A percentile compares a stretch with the other conserved stretches of the same genome.
These are phyloP conservation scores for Sipha maydis DNA, from an alignment of 2,888 invertebrate genomes.

Conservation along the genomic window DNA sequence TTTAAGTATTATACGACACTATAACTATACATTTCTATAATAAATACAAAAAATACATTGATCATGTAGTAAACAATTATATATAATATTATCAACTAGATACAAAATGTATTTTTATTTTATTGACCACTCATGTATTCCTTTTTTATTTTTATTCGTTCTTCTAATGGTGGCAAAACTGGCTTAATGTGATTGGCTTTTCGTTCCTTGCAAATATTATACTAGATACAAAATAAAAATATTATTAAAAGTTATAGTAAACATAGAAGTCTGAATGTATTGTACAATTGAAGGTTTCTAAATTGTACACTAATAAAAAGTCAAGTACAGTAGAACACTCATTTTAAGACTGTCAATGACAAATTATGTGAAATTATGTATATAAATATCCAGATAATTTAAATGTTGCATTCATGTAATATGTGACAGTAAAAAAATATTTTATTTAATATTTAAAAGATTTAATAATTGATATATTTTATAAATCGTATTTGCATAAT, in stretches of 20 bases:
- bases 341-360: too few relatives aligned
- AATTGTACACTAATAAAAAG: too few relatives aligned
- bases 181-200: conserved; percentile 48
- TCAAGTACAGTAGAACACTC: too few relatives aligned
- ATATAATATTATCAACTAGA: conserved; percentile 26
- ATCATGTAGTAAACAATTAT: conserved; percentile 21
- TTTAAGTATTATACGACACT: background rate
- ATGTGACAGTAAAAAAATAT: too few relatives aligned
- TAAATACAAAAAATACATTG: conserved; percentile 17
- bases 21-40: conserved; percentile 17
- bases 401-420: too few relatives aligned
- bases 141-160: conserved; percentile 55
- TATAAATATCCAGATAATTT: too few relatives aligned
- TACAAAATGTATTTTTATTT: conserved; percentile 9
- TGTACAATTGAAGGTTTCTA: too few relatives aligned
- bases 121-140: conserved; percentile 29
- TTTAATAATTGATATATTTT: too few relatives aligned
- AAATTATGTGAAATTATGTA: too few relatives aligned
- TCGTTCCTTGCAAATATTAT: conserved; percentile 41
- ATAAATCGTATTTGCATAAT: too few relatives aligned
- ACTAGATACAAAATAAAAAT: conserved; percentile 43
- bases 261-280: too few relatives aligned
- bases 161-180: conserved; percentile 53
- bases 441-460: too few relatives aligned
- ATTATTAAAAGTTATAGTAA: background rate